phyloP scores from a whole-genome alignment of 2,113 vertebrate genomes.

The Pavo muticus region DNA sequence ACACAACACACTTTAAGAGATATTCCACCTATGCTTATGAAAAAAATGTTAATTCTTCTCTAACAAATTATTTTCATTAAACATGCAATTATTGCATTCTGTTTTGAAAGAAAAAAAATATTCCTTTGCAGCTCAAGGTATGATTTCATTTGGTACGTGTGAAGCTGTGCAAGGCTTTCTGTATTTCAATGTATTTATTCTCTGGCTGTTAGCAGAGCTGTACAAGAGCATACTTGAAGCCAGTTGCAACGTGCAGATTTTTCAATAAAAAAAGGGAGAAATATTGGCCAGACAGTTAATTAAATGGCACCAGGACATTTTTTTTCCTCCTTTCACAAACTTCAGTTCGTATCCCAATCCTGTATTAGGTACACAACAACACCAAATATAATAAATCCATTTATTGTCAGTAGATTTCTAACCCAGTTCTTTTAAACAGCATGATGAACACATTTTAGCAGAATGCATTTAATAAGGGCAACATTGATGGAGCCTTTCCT shows the following conservation, averaged over 20 bases:
- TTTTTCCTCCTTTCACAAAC: neutral
- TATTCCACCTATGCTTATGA: neutral
- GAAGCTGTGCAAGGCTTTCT: neutral
- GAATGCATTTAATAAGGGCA: slow-evolving; percentile 24
- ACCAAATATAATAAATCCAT: neutral
- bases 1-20: neutral
- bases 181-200: slow-evolving; percentile 38
- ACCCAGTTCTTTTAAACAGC: slow-evolving; percentile 25
- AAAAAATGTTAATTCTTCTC: neutral
- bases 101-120: neutral
- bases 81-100: neutral
- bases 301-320: slow-evolving; percentile 25
- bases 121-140: neutral
- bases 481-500: neutral
- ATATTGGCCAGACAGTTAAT: slow-evolving; percentile 55
- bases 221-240: neutral
- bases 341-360: slow-evolving; percentile 33
- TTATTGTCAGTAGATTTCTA: slow-evolving; percentile 48
- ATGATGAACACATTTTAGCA: slow-evolving; percentile 44
- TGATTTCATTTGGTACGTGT: neutral
- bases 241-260: slow-evolving; percentile 58
- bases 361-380: neutral
- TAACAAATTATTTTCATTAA: neutral
- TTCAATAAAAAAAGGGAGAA: slow-evolving; percentile 44
- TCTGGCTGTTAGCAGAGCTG: slow-evolving; percentile 33